Evolutionary conservation across 1,140 invertebrate species (phyloP), one percentile per base, ranked within the genome.

Genomic region (Prorops nasuta): DNA sequence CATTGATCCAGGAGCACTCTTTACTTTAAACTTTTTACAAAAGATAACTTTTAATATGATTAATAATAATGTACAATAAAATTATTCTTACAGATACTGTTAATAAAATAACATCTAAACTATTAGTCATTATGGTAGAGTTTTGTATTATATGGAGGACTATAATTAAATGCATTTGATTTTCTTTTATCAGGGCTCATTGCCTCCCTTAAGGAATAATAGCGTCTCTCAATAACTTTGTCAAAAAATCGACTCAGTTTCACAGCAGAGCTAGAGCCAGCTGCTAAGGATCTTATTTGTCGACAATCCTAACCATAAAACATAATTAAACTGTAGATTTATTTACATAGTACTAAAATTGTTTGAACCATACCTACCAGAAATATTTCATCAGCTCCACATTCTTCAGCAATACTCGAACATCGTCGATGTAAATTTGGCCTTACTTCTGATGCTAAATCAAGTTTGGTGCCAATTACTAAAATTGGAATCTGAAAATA

Each of bases 211-310:
- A 14, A 51, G 1, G 59, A 77, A 54, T 87, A 83, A 60, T 84
- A 85, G 40, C 85, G 79, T 52, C 84, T 81, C 71, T 91, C 88
- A 51, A 91, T 90, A 6, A 92, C 94, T 82, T 93, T 93, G 75
- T 98, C 95, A 76, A 96, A 96, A 80, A 97, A 98, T 68, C 92
- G 82, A 12, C 88, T 89, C 16, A 97, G 71, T 78, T 96, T 96
- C 0, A 96, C 92, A 34, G 93, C 86, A 69, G 93, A 93, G 51
- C 90, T 92, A 1, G 90, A 91, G 3, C 93, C 94, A 12, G 94
- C 90, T n/a, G 92, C 91, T 52, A 98, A 74, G 55, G 90, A 91
- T 69, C 89, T 86, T 1, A 81, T 75, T 72, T 92, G 86, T 58
- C 83, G 80, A 64, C 89, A 94, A 78, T 93, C 88, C 83, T 82